These are phyloP conservation scores for Seladonia tumulorum DNA, from an alignment of 2,888 invertebrate species.

Conservation along the genomic window DNA sequence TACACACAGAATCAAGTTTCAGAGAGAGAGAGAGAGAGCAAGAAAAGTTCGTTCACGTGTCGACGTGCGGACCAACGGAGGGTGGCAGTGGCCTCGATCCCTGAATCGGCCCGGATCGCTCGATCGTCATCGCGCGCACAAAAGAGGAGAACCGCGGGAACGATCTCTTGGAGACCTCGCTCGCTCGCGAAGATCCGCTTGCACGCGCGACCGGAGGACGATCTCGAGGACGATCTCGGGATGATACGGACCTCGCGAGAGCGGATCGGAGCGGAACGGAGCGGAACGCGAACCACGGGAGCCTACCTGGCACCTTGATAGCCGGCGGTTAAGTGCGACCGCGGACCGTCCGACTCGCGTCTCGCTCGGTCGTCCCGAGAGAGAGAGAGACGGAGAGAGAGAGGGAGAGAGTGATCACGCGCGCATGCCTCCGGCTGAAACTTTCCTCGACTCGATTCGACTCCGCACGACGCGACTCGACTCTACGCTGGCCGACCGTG, in stretches of 20 bases:
- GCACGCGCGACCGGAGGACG: background rate
- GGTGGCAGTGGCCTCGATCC: background rate
- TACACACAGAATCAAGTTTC: background rate
- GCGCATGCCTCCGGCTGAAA: constrained; percentile 62
- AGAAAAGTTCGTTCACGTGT: constrained; percentile 24
- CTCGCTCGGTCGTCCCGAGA: constrained; percentile 50
- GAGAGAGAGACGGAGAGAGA: constrained; percentile 23
- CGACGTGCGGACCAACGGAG: background rate
- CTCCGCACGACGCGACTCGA: background rate
- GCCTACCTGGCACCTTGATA: constrained; percentile 75
- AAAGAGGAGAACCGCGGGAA: constrained; percentile 44
- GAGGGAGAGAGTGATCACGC: constrained; percentile 25
- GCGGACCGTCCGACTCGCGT: constrained; percentile 61
- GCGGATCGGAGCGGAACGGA: constrained; percentile 30
- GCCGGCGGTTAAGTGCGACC: constrained; percentile 80
- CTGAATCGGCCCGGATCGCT: constrained; percentile 24
- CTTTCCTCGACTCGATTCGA: constrained; percentile 26
- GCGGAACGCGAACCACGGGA: constrained; percentile 17
- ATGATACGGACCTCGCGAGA: constrained; percentile 13
- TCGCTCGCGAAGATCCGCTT: background rate
- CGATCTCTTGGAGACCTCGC: background rate
- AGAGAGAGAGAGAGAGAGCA: background rate
- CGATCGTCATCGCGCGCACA: constrained; percentile 27
- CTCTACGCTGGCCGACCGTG: background rate
- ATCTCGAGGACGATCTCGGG: background rate